Percentiles rank a stretch among this genome's conserved stretches.
These are phyloP conservation scores for Bolborhynchus lineola DNA, from an alignment of 2,113 vertebrate species.

Conservation along the genomic window DNA sequence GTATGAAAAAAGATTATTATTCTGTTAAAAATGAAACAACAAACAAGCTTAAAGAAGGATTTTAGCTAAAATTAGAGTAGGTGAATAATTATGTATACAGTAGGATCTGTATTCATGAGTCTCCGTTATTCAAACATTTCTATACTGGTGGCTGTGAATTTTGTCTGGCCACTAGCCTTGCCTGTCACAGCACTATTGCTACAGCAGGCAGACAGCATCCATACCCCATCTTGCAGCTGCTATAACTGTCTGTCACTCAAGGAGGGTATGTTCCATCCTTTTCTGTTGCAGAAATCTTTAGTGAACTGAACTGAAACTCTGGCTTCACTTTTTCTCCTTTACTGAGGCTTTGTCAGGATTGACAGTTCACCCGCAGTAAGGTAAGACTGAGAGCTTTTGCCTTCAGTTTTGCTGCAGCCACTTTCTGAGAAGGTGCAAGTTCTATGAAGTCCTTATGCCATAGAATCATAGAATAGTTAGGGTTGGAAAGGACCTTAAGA, in stretches of 20 bases:
- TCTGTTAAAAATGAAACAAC: not conserved
- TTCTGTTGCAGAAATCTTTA: not conserved
- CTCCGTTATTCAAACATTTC: not conserved
- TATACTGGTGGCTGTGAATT: not conserved
- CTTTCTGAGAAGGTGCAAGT: not conserved
- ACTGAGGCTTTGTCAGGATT: not conserved
- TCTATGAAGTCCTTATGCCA: not conserved
- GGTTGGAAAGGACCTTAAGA: too few relatives aligned
- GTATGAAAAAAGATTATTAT: not conserved
- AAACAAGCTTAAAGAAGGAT: not conserved
- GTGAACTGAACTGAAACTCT: not conserved
- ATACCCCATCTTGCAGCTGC: not conserved
- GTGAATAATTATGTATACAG: not conserved
- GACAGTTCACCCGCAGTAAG: not conserved
- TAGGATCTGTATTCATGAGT: not conserved
- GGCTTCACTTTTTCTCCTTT: not conserved
- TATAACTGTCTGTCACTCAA: not conserved
- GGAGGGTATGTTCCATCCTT: not conserved
- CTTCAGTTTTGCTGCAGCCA: not conserved
- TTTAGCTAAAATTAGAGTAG: not conserved
- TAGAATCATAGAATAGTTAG: too few relatives aligned
- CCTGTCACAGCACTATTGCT: not conserved
- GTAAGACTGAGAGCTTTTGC: not conserved
- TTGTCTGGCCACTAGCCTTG: not conserved
- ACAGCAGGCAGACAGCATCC: not conserved